Conservation (phyloP, 2,113 vertebrate genomes). For the Coracopsis vasa region DNA sequence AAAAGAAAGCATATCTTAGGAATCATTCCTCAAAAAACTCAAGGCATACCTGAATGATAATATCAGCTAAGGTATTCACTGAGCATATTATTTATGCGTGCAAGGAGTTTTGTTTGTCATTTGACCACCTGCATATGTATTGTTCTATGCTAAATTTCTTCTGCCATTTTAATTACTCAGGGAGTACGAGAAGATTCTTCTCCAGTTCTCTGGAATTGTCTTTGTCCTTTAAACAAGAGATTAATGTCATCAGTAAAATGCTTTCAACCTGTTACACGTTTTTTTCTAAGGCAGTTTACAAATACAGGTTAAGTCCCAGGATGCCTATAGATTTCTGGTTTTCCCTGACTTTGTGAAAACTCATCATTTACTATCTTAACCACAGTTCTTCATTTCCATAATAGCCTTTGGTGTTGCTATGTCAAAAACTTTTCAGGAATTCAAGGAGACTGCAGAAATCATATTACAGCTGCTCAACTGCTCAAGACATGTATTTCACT, state of each 20-base stretch:
- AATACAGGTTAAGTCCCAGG: neutral
- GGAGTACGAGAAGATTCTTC: neutral
- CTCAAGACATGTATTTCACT: neutral
- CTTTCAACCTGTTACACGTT: neutral
- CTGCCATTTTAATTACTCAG: neutral
- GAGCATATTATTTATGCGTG: neutral
- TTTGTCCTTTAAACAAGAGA: neutral
- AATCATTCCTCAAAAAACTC: neutral
- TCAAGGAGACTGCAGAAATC: neutral
- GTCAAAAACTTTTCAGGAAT: neutral
- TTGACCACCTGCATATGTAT: neutral
- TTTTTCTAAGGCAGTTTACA: neutral
- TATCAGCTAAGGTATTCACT: neutral
- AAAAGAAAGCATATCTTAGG: neutral
- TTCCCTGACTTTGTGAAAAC: neutral
- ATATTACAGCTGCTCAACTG: neutral
- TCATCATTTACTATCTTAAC: neutral
- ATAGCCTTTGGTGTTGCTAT: neutral
- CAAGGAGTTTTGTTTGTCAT: neutral
- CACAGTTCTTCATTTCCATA: neutral
- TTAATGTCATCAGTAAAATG: neutral
- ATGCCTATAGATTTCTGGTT: fast-evolving
- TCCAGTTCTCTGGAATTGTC: neutral
- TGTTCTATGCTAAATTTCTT: neutral
- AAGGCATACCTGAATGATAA: neutral